A percentile compares a stretch with the other conserved stretches of the same genome.
These are phyloP conservation scores for Aptenodytes patagonicus DNA, from an alignment of 2,113 vertebrate genomes.

Conservation along the genomic window DNA sequence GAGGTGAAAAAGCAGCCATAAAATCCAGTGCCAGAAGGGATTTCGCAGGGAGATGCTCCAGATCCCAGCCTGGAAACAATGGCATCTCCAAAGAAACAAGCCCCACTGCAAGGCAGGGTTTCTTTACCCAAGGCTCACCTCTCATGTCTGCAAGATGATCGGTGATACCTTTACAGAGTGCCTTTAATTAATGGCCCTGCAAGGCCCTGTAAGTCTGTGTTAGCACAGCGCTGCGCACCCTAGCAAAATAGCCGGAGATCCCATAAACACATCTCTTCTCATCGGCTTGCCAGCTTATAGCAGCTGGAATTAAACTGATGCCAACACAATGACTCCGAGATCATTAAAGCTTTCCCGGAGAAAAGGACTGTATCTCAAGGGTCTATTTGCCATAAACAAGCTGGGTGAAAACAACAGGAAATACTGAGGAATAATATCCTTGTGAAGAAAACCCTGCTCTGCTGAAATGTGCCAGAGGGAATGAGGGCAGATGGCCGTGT, in stretches of 20 bases:
- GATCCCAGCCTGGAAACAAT: background rate
- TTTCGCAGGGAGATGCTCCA: background rate
- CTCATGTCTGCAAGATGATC: background rate
- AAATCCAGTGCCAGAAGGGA: background rate
- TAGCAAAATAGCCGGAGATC: background rate
- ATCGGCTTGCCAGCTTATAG: background rate
- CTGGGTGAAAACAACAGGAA: background rate
- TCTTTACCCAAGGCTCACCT: background rate
- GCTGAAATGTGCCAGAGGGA: background rate
- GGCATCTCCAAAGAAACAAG: background rate
- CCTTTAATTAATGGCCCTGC: background rate
- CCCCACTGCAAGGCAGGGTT: background rate
- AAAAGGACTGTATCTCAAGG: background rate
- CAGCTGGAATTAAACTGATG: conserved; percentile 5
- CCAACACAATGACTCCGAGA: background rate
- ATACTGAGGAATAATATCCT: background rate
- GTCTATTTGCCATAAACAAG: background rate
- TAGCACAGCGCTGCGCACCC: background rate
- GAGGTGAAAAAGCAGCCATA: background rate
- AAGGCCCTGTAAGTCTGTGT: background rate
- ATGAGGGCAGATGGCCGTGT: background rate
- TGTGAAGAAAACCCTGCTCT: background rate
- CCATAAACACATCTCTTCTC: background rate
- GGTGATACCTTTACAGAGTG: background rate
- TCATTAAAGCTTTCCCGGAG: background rate